phyloP scores from a whole-genome alignment of 1,140 invertebrate species.

The Thalassaphorura encarpata region DNA sequence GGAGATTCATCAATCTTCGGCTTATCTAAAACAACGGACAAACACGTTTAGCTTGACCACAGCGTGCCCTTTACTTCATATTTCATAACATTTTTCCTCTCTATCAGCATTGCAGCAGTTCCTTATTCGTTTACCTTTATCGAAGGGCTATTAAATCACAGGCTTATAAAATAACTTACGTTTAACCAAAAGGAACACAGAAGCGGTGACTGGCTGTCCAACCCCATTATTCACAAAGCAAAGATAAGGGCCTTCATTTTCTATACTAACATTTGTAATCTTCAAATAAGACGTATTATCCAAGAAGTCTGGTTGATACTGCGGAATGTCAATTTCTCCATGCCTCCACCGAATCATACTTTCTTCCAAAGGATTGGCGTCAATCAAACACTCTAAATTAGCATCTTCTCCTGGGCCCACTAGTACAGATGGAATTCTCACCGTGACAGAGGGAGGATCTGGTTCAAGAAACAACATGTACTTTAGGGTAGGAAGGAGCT shows the following conservation, averaged over 20 bases:
- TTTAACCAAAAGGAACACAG: constrained; percentile 62
- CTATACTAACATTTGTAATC: constrained; percentile 62
- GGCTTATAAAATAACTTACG: constrained; percentile 56
- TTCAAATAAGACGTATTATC: constrained; percentile 68
- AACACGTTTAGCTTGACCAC: no score
- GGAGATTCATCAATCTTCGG: constrained; percentile 79
- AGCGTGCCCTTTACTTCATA: no score
- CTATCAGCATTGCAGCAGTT: no score
- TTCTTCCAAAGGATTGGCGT: constrained; percentile 73
- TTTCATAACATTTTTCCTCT: no score
- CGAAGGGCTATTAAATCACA: no score
- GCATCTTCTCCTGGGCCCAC: constrained; percentile 71
- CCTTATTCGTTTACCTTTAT: no score
- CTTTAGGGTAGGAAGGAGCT: no score
- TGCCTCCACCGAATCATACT: constrained; percentile 80
- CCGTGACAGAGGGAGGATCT: constrained; percentile 75
- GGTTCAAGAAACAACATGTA: no score
- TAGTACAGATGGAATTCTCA: constrained; percentile 49
- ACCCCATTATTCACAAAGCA: constrained; percentile 90
- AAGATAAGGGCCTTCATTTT: constrained; percentile 79
- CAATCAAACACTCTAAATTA: constrained; percentile 72
- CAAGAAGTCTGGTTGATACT: constrained; percentile 53
- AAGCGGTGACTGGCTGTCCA: constrained; percentile 53
- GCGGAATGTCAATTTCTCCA: constrained; percentile 51
- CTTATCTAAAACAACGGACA: constrained; percentile 65